These are phyloP conservation scores for Palythoa heliodiscus DNA, from an alignment of 92 coral and sea anemone genomes.

Conservation along the genomic window DNA sequence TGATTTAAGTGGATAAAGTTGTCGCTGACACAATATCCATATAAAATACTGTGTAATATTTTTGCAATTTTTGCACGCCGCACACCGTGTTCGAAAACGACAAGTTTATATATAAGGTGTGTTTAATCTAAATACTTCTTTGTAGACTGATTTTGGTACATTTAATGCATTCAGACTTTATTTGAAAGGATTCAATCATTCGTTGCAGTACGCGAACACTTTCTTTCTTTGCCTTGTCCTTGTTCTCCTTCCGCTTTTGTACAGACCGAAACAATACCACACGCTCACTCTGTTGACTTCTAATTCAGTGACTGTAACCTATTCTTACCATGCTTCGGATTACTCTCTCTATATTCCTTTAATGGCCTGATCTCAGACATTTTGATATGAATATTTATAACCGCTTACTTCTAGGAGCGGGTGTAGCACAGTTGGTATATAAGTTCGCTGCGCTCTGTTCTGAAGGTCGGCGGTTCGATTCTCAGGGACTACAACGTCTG, in stretches of 20 bases:
- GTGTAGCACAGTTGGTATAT: too few relatives aligned
- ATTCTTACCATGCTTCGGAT: neutral
- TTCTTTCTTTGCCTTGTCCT: neutral
- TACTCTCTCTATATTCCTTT: neutral
- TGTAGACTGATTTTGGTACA: neutral
- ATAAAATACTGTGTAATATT: neutral
- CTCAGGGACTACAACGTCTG: too few relatives aligned
- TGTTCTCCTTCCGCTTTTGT: neutral
- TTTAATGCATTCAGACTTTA: constrained; percentile 3
- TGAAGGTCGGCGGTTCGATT: too few relatives aligned
- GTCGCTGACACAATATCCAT: neutral
- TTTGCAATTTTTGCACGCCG: constrained; percentile 12
- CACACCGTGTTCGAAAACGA: neutral
- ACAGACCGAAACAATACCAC: neutral
- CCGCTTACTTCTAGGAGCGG: too few relatives aligned
- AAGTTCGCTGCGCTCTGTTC: too few relatives aligned
- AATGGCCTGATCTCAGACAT: too few relatives aligned
- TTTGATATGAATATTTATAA: too few relatives aligned
- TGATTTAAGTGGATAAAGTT: neutral
- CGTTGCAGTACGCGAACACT: neutral
- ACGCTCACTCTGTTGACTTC: neutral
- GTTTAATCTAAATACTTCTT: neutral
- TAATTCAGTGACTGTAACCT: neutral
- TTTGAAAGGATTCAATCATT: neutral
- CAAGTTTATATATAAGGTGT: neutral